Evolutionary conservation across 1,140 invertebrate species (phyloP), one percentile per base, ranked within the genome.

Genomic region (Pseudomyrmex flavicornis): DNA sequence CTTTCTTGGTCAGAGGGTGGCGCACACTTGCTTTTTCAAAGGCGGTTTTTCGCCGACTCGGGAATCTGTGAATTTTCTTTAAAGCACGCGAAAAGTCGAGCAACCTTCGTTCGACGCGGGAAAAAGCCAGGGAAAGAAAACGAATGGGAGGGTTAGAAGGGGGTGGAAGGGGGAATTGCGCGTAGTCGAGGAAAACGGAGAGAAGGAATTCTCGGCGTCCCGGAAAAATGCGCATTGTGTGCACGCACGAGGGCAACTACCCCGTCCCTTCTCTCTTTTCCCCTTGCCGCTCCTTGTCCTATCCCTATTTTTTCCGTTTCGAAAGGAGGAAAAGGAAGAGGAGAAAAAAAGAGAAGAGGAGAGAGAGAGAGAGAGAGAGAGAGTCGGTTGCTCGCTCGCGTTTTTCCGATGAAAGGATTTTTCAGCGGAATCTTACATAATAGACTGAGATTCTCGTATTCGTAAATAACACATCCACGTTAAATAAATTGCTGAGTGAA

Each of bases 151-250:
- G n/a, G 8, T 15, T 1, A 15, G 26, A 1, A 15, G 65, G n/a
- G 46, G 56, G 13, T 2, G 22, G 10, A 44, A 61, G 17, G 44
- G 72, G 65, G 82, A 83, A 75, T 75, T 70, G 79, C 82, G 70
- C 70, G 58, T 35, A 83, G 58, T 68, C 79, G 65, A 70, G 83
- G 80, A 82, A 72, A 76, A 65, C 69, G 84, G 79, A 85, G 84
- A 83, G 54, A 74, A 83, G 86, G 63, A 86, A 89, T 89, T 89
- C 82, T 79, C 84, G 87, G 83, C 80, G 88, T 86, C 63, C 70
- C 76, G 87, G 85, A 89, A 89, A 89, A 89, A 84, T 83, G 88
- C 44, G 88, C 85, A 89, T 89, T 89, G 85, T 86, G 70, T 74
- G 79, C 77, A 88, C 80, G 84, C 77, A 85, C 84, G 84, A 58